phyloP scores from a whole-genome alignment of 2,113 vertebrate genomes.

The Mus spicilegus region DNA sequence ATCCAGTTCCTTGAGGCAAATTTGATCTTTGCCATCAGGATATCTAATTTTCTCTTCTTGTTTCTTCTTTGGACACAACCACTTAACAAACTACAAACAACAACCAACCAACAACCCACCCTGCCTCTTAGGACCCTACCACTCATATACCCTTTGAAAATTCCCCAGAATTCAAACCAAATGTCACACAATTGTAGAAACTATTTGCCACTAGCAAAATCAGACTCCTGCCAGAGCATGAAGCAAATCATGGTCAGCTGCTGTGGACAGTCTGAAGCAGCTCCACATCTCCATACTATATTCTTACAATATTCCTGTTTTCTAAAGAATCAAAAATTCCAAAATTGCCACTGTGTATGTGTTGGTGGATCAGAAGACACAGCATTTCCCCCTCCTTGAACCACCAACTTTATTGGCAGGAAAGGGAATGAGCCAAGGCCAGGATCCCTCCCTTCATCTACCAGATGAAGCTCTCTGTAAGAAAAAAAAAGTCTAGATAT shows the following conservation, averaged over 20 bases:
- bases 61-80: not conserved
- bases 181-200: not conserved
- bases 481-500: not conserved
- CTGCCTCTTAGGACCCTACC: not conserved
- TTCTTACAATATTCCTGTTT: not conserved
- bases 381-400: not conserved
- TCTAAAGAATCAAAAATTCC: not conserved
- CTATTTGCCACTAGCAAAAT: not conserved
- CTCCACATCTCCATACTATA: not conserved
- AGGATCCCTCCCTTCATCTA: not conserved
- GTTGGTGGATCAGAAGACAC: not conserved
- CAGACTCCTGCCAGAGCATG: not conserved
- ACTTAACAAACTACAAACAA: not conserved
- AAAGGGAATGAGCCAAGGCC: not conserved
- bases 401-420: not conserved
- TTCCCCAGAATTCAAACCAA: not conserved
- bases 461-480: not conserved
- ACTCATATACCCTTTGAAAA: not conserved
- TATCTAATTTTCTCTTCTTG: not conserved
- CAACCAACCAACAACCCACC: not conserved
- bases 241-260: not conserved
- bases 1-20: not conserved
- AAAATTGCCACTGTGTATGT: not conserved
- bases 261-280: not conserved
- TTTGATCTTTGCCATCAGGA: not conserved